Base-by-base conservation (phyloP, 1,140 invertebrate genomes). In the Bombus waltoni region DNA sequence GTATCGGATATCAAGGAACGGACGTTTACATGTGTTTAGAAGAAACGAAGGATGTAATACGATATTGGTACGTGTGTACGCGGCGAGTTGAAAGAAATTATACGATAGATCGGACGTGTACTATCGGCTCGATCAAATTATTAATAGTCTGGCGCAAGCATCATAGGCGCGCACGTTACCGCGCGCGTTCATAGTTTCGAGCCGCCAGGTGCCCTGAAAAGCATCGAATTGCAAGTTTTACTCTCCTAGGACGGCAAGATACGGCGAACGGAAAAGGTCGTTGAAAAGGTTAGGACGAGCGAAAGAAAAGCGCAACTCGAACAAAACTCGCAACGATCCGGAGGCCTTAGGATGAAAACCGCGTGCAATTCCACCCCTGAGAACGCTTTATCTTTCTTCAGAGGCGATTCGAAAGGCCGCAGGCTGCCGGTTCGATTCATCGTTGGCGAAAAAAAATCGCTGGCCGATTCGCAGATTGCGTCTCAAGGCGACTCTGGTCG, bases 401-500 rank as follows among this genome's bases (percentile, higher is more conserved):
- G 53, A 40, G 11, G 22, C 70, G 47, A 57, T 35, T 53, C 65
- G 28, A 57, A 57, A 70, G 10, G 74, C 81, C 73, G 18, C 28
- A 42, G 81, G 81, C 81, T n/a, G 28, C 28, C 11, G 22, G 44
- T 83, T 83, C 74, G 81, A 83, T 83, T 83, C 81, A 77, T 77
- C 59, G 62, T 78, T 68, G 40, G 18, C 9, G 18, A 25, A 25
- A 42, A 75, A 77, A 70, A 83, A 83, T 42, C 47, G 3, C 28
- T 5, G 65, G 28, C 75, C 66, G 81, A 77, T 83, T 83, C 81
- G 44, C 28, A 83, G 81, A 83, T 83, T 83, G 59, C 81, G 81
- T 77, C 75, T 78, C 62, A 83, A 83, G 81, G 62, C 81, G 65
- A 83, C 81, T 42, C 44, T 70, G 62, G 35, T 15, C 62, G 38